phyloP scores from a whole-genome alignment of 2,113 vertebrate genomes.

The Equus quagga region DNA sequence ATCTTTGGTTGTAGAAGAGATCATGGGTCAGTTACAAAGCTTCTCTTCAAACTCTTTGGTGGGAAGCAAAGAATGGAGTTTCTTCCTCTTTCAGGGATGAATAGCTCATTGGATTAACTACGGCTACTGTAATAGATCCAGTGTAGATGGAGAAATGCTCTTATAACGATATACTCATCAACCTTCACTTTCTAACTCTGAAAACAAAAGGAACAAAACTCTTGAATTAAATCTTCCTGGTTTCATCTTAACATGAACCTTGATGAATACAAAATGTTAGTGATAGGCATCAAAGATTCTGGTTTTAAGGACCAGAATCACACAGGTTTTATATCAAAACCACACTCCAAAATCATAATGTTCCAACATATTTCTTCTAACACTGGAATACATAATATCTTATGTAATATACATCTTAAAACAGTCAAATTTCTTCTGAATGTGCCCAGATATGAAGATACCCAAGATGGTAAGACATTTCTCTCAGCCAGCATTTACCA shows the following conservation, averaged over 20 bases:
- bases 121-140: neutral
- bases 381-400: neutral
- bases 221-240: neutral
- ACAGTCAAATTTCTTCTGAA: neutral
- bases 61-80: neutral
- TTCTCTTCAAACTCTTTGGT: neutral
- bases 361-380: conserved; percentile 20
- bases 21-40: neutral
- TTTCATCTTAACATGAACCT: neutral
- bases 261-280: neutral
- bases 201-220: conserved; percentile 17
- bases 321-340: neutral
- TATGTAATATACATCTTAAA: neutral
- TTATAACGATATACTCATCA: neutral
- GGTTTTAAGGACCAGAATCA: neutral
- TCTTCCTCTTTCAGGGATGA: neutral
- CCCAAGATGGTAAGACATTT: conserved; percentile 20
- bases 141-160: neutral
- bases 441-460: conserved; percentile 23
- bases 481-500: conserved; percentile 5
- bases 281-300: neutral
- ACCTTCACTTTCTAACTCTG: neutral
- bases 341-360: neutral
- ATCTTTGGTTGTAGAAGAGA: neutral
- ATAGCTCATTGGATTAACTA: neutral